A percentile compares a stretch with the other conserved stretches of the same genome.
phyloP scores from a whole-genome alignment of 2,888 invertebrate species.

The Tipula confusa region DNA sequence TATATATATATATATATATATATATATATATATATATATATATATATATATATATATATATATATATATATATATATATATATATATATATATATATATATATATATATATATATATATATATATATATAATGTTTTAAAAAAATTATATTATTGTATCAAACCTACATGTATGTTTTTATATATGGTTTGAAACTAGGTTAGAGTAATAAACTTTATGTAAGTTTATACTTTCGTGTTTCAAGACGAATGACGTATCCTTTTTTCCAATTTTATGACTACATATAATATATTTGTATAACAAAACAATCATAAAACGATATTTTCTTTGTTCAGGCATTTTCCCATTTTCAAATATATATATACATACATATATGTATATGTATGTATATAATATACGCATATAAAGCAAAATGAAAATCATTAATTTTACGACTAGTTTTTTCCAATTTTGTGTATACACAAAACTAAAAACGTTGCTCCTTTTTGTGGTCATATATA shows the following conservation, averaged over 20 bases:
- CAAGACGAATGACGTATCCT: neutral
- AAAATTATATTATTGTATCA: neutral
- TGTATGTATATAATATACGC: too few relatives aligned
- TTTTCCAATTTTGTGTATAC: neutral
- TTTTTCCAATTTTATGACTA: neutral
- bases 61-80: too few relatives aligned
- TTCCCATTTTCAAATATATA: neutral
- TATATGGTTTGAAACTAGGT: neutral
- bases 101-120: too few relatives aligned
- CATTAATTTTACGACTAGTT: neutral
- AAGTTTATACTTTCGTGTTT: neutral
- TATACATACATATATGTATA: neutral
- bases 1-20: too few relatives aligned
- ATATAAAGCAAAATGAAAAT: neutral
- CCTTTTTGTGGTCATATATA: neutral
- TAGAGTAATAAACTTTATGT: neutral
- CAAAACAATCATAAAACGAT: neutral
- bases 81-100: too few relatives aligned
- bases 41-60: too few relatives aligned
- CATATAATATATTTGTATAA: neutral
- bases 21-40: too few relatives aligned
- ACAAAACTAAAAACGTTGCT: neutral
- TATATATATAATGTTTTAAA: too few relatives aligned
- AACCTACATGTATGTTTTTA: neutral
- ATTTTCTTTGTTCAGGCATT: neutral